Evolutionary conservation across 2,797 vertebrate genomes (phyloP).

Genomic region (Strix occidentalis): DNA sequence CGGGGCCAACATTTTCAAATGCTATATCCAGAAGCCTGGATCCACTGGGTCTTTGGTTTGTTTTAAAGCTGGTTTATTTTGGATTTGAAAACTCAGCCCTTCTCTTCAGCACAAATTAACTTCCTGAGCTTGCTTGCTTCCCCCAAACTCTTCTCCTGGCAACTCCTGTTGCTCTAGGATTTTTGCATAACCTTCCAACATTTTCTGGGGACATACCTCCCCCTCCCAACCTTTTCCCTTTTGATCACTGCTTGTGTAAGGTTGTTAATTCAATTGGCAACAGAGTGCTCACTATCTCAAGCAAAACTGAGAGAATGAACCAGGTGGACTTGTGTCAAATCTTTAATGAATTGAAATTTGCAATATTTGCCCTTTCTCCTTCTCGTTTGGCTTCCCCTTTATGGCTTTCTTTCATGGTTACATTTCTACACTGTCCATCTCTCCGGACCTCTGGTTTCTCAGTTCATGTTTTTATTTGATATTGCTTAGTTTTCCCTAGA

Average conservation of each 20-base stretch:
- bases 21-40: slow-evolving; percentile 18
- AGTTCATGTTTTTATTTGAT: not conserved
- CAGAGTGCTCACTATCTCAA: not conserved
- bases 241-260: not conserved
- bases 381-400: not conserved
- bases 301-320: not conserved
- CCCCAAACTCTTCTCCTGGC: not conserved
- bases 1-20: not conserved
- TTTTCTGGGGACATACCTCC: not conserved
- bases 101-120: not conserved
- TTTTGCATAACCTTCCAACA: not conserved
- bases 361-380: not conserved
- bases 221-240: not conserved
- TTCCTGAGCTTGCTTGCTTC: not conserved
- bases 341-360: not conserved
- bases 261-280: not conserved
- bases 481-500: not conserved
- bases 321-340: not conserved
- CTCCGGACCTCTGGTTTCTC: not conserved
- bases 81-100: not conserved
- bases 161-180: not conserved
- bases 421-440: not conserved
- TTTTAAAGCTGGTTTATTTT: slow-evolving; percentile 13
- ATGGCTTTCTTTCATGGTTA: not conserved
- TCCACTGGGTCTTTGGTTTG: not conserved